phyloP scores from a whole-genome alignment of 2,113 vertebrate species.

The Syngnathus typhle region DNA sequence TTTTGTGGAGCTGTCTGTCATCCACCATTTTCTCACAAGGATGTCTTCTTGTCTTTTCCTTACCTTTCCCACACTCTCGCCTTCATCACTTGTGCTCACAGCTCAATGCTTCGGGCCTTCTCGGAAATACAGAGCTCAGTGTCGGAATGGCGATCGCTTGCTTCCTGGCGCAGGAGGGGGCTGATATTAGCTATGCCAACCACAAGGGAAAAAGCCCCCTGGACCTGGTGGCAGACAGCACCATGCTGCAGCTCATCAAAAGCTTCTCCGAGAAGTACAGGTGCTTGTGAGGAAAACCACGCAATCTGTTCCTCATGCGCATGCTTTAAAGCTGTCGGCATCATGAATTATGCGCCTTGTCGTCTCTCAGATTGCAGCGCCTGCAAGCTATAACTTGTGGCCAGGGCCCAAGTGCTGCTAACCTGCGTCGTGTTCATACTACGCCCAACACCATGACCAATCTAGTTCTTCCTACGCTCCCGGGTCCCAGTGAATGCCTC shows the following conservation, averaged over 20 bases:
- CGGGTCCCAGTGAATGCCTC: conserved; percentile 87
- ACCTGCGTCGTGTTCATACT: conserved; percentile 79
- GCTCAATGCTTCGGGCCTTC: conserved; percentile 83
- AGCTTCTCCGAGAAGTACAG: conserved; percentile 90
- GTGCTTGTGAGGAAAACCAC: conserved; percentile 49
- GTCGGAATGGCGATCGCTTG: conserved; percentile 83
- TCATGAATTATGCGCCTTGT: neutral
- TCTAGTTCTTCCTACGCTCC: conserved; percentile 74
- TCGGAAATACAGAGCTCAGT: conserved; percentile 80
- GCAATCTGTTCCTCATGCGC: neutral
- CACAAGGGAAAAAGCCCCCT: conserved; percentile 88
- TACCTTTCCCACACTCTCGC: neutral
- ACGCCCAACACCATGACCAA: conserved; percentile 94
- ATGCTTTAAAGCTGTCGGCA: neutral
- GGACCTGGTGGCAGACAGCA: conserved; percentile 80
- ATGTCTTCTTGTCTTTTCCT: neutral
- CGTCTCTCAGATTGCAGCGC: conserved; percentile 74
- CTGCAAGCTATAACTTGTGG: conserved; percentile 69
- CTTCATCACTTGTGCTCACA: conserved; percentile 37
- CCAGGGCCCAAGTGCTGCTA: conserved; percentile 69
- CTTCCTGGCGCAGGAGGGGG: conserved; percentile 88
- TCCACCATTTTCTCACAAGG: neutral
- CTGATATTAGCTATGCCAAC: conserved; percentile 89
- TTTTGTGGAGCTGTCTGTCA: neutral
- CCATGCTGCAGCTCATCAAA: conserved; percentile 80